Evolutionary conservation across 2,888 invertebrate species (phyloP), one percentile per base, ranked within the genome.

Genomic region (Morinoia aosen): DNA sequence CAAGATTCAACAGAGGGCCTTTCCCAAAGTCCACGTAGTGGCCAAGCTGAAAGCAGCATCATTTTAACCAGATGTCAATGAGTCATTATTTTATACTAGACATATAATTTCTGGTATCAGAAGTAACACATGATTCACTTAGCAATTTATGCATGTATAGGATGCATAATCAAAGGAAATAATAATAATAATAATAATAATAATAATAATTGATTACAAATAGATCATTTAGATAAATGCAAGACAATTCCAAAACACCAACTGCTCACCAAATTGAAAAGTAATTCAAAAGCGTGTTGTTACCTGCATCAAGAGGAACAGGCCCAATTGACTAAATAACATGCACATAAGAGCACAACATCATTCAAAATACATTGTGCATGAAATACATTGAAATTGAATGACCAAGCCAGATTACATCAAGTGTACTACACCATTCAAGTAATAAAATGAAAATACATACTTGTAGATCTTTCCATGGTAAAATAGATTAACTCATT

Each of bases 1-100:
- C 97, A 97, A 99, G 97, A 97, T 99, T 99, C 12, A 99, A 97
- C 97, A 98, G 98, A 95, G 98, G 97, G 91, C 97, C 97, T 0
- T 98, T 98, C 96, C 98, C 97, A 56, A 98, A 97, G 56, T 96
- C 97, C 88, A 98, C 97, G 96, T 97, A 97, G 97, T 97, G 97
- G 11, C 97, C 97, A 95, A 95, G 95, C 96, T 96, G 95, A 1
- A 33, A 0, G 76, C 25, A 76, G 76, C 57, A 33, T 58, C 57
- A 40, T 25, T 3, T 76, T 33, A 76, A 33, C 33, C 33, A 25
- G 33, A 10, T 33, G 33, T 33, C 76, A 19, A 76, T 33, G 3
- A 33, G 2, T 76, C 25, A 76, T 33, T 12, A 61, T 0, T 5
- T 25, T 33, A 76, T 25, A 10, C 76, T 76, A 19, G 33, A 76